A percentile compares a stretch with the other conserved stretches of the same genome.
These are phyloP conservation scores for Drosophila meridiana DNA, from an alignment of 2,888 invertebrate genomes.

Conservation along the genomic window DNA sequence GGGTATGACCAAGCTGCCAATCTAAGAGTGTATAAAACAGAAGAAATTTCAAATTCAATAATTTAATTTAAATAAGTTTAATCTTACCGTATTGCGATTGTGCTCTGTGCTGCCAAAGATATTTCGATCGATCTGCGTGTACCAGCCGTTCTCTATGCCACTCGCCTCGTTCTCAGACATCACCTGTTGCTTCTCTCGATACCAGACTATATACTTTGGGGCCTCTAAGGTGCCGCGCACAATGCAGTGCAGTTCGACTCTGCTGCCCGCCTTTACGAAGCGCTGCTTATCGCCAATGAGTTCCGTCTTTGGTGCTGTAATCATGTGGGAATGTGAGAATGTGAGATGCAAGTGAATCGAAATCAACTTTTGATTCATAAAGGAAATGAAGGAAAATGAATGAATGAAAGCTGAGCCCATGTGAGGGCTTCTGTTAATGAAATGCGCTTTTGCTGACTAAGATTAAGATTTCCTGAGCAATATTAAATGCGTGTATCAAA, in stretches of 20 bases:
- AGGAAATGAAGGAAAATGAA: no score
- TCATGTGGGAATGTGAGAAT: no score
- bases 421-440: background rate
- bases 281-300: constrained; percentile 95
- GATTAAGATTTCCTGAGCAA: no score
- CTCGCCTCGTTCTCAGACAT: constrained; percentile 78
- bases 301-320: constrained; percentile 94
- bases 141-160: constrained; percentile 74
- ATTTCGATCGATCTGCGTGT: constrained; percentile 83
- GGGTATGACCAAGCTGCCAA: constrained; percentile 84
- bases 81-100: constrained; percentile 82
- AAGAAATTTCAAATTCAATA: no score
- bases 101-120: constrained; percentile 82
- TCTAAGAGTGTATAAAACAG: constrained; percentile 57
- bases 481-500: background rate
- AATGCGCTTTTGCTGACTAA: background rate
- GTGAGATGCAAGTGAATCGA: background rate
- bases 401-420: background rate
- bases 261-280: constrained; percentile 95
- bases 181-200: constrained; percentile 87
- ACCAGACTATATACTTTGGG: constrained; percentile 97
- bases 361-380: background rate
- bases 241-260: constrained; percentile 94
- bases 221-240: constrained; percentile 95
- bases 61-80: no score